Percentiles rank a stretch among this genome's conserved stretches.
These are phyloP conservation scores for Pyrgus malvae DNA, from an alignment of 2,888 invertebrate species.

Conservation along the genomic window DNA sequence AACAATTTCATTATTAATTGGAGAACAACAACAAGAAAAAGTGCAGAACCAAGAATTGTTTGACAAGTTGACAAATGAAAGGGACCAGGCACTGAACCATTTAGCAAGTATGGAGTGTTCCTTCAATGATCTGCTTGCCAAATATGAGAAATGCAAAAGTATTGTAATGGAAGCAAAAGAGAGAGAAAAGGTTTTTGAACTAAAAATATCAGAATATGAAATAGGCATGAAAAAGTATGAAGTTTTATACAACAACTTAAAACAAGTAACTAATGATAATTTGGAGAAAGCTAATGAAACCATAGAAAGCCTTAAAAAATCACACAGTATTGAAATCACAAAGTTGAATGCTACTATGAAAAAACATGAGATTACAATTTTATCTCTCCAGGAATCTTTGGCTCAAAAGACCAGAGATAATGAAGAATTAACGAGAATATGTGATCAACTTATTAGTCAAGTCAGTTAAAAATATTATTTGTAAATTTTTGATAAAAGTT, in stretches of 20 bases:
- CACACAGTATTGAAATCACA: slow-evolving; percentile 89
- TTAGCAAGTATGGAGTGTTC: slow-evolving; percentile 83
- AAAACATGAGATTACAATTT: slow-evolving; percentile 92
- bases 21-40: slow-evolving; percentile 86
- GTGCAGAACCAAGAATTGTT: slow-evolving; percentile 71
- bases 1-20: slow-evolving; percentile 87
- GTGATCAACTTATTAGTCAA: slow-evolving; percentile 93
- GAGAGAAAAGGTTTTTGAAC: slow-evolving; percentile 85
- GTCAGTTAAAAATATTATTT: slow-evolving; percentile 42
- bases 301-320: slow-evolving; percentile 86
- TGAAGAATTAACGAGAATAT: slow-evolving; percentile 92
- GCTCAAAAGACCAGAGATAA: slow-evolving; percentile 95
- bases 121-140: slow-evolving; percentile 83
- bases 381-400: slow-evolving; percentile 90
- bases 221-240: slow-evolving; percentile 87
- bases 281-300: slow-evolving; percentile 89
- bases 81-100: slow-evolving; percentile 82
- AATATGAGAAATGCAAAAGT: slow-evolving; percentile 84
- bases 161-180: slow-evolving; percentile 77
- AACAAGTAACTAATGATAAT: slow-evolving; percentile 92
- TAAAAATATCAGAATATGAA: slow-evolving; percentile 86
- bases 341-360: slow-evolving; percentile 92
- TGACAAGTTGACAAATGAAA: slow-evolving; percentile 73
- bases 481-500: too few relatives aligned
- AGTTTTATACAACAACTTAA: slow-evolving; percentile 90